Evolutionary conservation across 2,113 vertebrate genomes (phyloP).

Genomic region (Phalacrocorax brasilianus): DNA sequence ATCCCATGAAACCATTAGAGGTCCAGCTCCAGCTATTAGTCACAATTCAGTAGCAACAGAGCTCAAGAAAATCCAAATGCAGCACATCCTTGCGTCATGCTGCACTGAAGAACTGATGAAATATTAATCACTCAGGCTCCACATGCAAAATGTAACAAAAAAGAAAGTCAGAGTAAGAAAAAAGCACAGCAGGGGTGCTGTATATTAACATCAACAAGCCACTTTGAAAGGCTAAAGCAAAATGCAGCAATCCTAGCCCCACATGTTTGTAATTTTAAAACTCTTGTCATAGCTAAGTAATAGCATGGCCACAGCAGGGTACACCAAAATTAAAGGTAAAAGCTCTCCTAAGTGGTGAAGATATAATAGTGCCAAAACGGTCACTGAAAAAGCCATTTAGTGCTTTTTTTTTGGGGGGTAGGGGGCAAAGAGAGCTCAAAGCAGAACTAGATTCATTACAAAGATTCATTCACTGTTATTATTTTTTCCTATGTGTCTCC

Average conservation of each 20-base stretch:
- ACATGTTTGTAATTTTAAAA: slow-evolving; percentile 63
- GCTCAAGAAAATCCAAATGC: slow-evolving; percentile 40
- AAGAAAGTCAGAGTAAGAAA: slow-evolving; percentile 49
- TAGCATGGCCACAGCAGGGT: slow-evolving; percentile 64
- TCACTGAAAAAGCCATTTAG: slow-evolving; percentile 26
- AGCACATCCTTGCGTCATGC: slow-evolving; percentile 4
- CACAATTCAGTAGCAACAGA: slow-evolving; percentile 50
- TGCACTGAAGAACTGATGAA: slow-evolving; percentile 66
- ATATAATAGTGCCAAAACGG: background rate
- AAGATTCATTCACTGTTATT: background rate
- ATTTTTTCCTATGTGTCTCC: background rate
- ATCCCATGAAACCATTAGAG: slow-evolving; percentile 42
- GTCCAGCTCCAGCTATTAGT: slow-evolving; percentile 52
- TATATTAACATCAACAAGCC: slow-evolving; percentile 63
- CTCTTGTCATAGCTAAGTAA: slow-evolving; percentile 63
- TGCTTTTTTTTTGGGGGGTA: too few species aligned
- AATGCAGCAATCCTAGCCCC: slow-evolving; percentile 12
- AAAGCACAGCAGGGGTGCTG: slow-evolving; percentile 37
- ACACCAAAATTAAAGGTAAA: slow-evolving; percentile 55
- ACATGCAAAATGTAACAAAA: slow-evolving; percentile 70
- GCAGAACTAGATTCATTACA: background rate
- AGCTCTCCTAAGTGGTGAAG: slow-evolving; percentile 20
- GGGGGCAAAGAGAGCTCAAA: background rate
- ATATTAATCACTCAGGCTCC: slow-evolving; percentile 71
- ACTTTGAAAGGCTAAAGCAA: slow-evolving; percentile 48